Conservation (phyloP, 2,888 invertebrate genomes). For the Rhyacophila evoluta region DNA sequence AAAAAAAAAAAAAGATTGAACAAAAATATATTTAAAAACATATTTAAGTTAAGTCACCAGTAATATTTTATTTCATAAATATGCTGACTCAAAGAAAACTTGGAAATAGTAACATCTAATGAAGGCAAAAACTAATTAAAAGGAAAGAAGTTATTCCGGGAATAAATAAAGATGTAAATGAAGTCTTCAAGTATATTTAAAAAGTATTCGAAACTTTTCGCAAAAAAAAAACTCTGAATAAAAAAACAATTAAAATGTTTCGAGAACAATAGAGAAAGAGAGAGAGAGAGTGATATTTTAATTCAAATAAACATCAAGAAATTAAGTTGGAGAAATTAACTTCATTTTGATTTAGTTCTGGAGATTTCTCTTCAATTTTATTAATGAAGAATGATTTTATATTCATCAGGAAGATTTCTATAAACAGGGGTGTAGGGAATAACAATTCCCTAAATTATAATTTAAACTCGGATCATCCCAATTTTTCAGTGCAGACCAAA, state of each 20-base stretch:
- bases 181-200: slow-evolving; percentile 15
- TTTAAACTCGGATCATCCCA: no score
- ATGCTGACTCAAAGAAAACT: neutral
- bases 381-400: neutral
- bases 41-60: neutral
- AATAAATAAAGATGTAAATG: slow-evolving; percentile 29
- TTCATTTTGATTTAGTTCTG: neutral
- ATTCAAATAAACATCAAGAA: slow-evolving; percentile 22
- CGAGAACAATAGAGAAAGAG: slow-evolving; percentile 5
- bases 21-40: slow-evolving; percentile 10
- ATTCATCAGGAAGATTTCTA: neutral
- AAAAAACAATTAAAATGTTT: slow-evolving; percentile 17
- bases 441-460: no score
- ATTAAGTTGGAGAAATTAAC: slow-evolving; percentile 7
- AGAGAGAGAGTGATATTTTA: neutral
- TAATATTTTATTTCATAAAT: slow-evolving; percentile 12
- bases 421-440: no score
- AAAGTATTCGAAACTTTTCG: slow-evolving; percentile 25
- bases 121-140: slow-evolving; percentile 30
- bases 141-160: slow-evolving; percentile 6
- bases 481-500: no score
- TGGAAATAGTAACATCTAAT: slow-evolving; percentile 26
- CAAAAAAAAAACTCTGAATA: neutral
- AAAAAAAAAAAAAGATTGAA: no score
- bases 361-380: neutral